These are phyloP conservation scores for Lamproptera curius DNA, from an alignment of 2,888 invertebrate genomes.

Conservation along the genomic window DNA sequence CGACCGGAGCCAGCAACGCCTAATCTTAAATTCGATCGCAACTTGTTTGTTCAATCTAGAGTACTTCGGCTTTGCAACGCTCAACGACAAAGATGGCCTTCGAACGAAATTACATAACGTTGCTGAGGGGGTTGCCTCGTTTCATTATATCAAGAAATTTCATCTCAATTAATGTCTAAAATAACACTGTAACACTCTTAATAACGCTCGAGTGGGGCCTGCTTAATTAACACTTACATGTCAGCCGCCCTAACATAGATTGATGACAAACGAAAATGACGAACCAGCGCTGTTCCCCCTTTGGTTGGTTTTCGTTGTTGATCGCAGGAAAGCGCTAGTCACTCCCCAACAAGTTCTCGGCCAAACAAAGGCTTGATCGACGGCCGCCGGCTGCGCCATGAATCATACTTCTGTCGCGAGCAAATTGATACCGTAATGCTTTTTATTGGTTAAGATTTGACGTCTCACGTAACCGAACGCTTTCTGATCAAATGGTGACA, in stretches of 20 bases:
- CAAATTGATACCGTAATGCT: slow-evolving; percentile 65
- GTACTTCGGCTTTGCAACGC: slow-evolving; percentile 49
- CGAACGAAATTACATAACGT: slow-evolving; percentile 57
- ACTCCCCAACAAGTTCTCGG: slow-evolving; percentile 52
- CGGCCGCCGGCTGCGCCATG: slow-evolving; percentile 48
- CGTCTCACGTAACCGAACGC: neutral
- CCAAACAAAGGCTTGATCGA: slow-evolving; percentile 59
- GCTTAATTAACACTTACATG: slow-evolving; percentile 78
- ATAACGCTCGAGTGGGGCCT: slow-evolving; percentile 75
- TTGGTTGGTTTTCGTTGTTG: slow-evolving; percentile 52
- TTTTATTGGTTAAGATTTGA: slow-evolving; percentile 51
- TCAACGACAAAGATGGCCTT: slow-evolving; percentile 54
- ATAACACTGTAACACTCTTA: slow-evolving; percentile 77
- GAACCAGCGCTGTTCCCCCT: slow-evolving; percentile 62
- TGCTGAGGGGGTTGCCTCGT: slow-evolving; percentile 40
- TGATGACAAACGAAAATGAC: slow-evolving; percentile 78
- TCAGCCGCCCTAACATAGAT: slow-evolving; percentile 75
- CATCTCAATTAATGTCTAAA: slow-evolving; percentile 78
- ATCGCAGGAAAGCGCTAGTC: slow-evolving; percentile 65
- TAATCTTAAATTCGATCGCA: slow-evolving; percentile 66
- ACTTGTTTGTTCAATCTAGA: slow-evolving; percentile 62
- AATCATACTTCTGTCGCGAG: slow-evolving; percentile 57
- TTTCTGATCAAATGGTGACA: no score
- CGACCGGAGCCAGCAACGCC: slow-evolving; percentile 58
- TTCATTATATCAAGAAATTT: slow-evolving; percentile 74